A percentile compares a stretch with the other conserved stretches of the same genome.
These are phyloP conservation scores for Thalpophila matura DNA, from an alignment of 2,888 invertebrate species.

Conservation along the genomic window DNA sequence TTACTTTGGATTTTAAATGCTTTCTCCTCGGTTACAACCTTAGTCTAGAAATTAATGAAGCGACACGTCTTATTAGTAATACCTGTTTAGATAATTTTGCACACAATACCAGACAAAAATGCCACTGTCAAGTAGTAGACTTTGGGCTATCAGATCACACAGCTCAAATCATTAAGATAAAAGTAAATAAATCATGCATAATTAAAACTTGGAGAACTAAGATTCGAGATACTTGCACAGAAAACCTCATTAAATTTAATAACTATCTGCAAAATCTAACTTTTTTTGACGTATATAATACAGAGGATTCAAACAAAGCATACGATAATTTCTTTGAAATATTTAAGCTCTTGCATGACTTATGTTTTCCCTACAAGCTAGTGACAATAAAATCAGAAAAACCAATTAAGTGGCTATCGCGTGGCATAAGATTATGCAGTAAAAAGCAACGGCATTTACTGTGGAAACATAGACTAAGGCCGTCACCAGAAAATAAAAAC, in stretches of 20 bases:
- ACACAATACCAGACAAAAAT: background rate
- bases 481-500: slow-evolving; percentile 5
- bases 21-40: background rate
- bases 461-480: slow-evolving; percentile 8
- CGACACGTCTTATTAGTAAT: background rate
- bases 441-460: slow-evolving; percentile 7
- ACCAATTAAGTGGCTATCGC: slow-evolving; percentile 12
- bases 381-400: slow-evolving; percentile 5
- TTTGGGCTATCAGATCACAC: slow-evolving; percentile 3
- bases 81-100: slow-evolving; percentile 15
- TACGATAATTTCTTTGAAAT: slow-evolving; percentile 12
- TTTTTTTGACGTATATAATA: slow-evolving; percentile 13
- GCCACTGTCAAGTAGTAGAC: background rate
- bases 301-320: slow-evolving; percentile 2
- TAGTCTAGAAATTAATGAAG: background rate
- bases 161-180: slow-evolving; percentile 5
- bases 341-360: slow-evolving; percentile 3
- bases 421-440: slow-evolving; percentile 17
- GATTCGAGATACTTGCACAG: background rate
- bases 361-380: slow-evolving; percentile 12
- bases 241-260: slow-evolving; percentile 16
- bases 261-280: background rate
- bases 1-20: background rate
- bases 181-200: background rate
- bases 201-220: background rate